phyloP scores from a whole-genome alignment of 1,140 invertebrate genomes.

The Polypedilum pembai region DNA sequence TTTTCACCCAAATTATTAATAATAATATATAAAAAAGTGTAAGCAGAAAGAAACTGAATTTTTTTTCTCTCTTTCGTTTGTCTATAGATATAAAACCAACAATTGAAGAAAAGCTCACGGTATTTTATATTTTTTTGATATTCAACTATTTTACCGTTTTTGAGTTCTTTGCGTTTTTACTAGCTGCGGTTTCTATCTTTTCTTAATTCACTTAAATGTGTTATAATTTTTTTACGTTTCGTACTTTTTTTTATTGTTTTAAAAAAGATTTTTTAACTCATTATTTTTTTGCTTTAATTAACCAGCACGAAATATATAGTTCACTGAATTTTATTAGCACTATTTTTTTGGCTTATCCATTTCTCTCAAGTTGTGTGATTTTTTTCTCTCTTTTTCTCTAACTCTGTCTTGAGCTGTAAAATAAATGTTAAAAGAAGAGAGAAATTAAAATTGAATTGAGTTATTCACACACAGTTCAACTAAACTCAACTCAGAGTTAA shows the following conservation, averaged over 20 bases:
- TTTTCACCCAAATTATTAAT: conserved; percentile 7
- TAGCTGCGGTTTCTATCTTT: conserved; percentile 18
- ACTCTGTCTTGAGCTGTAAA: neutral
- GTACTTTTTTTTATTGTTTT: conserved; percentile 25
- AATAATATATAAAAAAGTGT: neutral
- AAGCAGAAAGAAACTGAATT: conserved; percentile 5
- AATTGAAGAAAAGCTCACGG: conserved; percentile 16
- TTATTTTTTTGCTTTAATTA: conserved; percentile 26
- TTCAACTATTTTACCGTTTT: conserved; percentile 13
- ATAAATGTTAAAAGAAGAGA: too few relatives aligned
- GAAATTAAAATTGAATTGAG: too few relatives aligned
- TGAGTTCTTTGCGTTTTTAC: conserved; percentile 10
- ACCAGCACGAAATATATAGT: conserved; percentile 25
- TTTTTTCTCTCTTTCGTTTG: conserved; percentile 19
- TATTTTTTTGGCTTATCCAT: conserved; percentile 24
- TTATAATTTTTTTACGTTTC: conserved; percentile 27
- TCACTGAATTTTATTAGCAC: conserved; percentile 28
- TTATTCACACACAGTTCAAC: too few relatives aligned
- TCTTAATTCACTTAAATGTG: conserved; percentile 23
- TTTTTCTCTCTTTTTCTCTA: neutral
- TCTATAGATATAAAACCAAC: conserved; percentile 18
- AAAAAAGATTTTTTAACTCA: conserved; percentile 18
- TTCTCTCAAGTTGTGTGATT: neutral
- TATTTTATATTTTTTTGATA: conserved; percentile 20
- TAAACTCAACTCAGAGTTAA: too few relatives aligned